phyloP scores from a whole-genome alignment of 2,113 vertebrate species.

The Macroglossus sobrinus region DNA sequence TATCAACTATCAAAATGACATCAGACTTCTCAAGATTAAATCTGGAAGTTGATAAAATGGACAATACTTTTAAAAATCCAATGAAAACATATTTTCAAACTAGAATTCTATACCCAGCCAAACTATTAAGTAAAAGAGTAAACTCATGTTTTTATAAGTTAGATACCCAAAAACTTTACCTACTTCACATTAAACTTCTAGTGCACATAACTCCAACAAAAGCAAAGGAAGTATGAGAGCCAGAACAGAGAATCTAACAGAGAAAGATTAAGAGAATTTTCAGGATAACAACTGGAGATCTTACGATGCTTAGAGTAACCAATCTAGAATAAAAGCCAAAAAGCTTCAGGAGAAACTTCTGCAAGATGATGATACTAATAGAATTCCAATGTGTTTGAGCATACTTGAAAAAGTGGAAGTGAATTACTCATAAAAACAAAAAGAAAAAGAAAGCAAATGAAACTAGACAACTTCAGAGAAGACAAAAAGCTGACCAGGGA shows the following conservation, averaged over 20 bases:
- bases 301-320: not conserved
- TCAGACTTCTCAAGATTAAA: not conserved
- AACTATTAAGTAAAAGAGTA: not conserved
- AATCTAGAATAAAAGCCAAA: conserved; percentile 8
- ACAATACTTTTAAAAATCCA: not conserved
- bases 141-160: not conserved
- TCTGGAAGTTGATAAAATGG: not conserved
- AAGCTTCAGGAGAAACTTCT: not conserved
- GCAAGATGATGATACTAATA: not conserved
- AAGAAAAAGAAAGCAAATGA: not conserved
- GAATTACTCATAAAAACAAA: not conserved
- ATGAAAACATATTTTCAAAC: not conserved
- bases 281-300: not conserved
- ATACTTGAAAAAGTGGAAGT: not conserved
- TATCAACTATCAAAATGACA: not conserved
- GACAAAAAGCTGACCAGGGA: not conserved
- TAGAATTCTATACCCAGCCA: not conserved
- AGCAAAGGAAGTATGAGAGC: not conserved
- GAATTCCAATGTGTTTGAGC: not conserved
- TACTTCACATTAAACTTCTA: not conserved
- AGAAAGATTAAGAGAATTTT: not conserved
- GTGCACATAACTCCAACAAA: not conserved
- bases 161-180: not conserved
- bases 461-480: not conserved
- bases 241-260: not conserved